Conservation (phyloP, 1,140 invertebrate species). For the Brachystomella parvula region DNA sequence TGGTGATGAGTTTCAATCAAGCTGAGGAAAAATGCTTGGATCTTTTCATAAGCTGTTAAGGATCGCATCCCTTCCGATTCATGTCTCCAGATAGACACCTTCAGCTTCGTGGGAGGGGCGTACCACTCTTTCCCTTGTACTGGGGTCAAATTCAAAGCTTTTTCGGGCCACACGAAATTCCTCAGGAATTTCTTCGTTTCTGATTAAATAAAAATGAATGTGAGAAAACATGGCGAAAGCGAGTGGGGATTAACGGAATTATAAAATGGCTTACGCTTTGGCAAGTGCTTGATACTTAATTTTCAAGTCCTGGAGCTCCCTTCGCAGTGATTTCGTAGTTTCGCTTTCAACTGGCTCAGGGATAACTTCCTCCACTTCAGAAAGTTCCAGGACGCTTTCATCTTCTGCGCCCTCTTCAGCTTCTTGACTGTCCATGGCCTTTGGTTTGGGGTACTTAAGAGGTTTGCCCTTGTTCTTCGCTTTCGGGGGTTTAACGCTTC, state of each 20-base stretch:
- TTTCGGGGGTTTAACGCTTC: too few relatives aligned
- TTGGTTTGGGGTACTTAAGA: too few relatives aligned
- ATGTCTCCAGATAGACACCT: neutral
- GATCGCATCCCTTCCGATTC: neutral
- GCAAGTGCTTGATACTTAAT: neutral
- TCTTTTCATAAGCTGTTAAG: conserved; percentile 51
- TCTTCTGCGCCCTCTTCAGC: too few relatives aligned
- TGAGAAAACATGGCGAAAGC: too few relatives aligned
- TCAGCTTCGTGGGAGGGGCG: neutral
- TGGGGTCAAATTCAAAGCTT: neutral
- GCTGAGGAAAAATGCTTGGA: conserved; percentile 60
- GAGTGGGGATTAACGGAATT: neutral
- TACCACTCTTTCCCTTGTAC: neutral
- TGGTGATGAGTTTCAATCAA: conserved; percentile 58
- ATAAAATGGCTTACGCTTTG: neutral
- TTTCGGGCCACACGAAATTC: neutral
- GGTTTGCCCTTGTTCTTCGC: too few relatives aligned
- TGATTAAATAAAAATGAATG: too few relatives aligned
- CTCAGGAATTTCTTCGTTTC: neutral
- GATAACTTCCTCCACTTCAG: neutral
- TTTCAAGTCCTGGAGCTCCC: neutral
- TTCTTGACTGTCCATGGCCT: too few relatives aligned
- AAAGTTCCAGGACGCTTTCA: neutral
- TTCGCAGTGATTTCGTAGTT: neutral
- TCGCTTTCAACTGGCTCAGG: neutral